Percentiles rank a stretch among this genome's conserved stretches.
Evolutionary conservation across 1,140 invertebrate species (phyloP).

Genomic region (Meloidogyne exigua): DNA sequence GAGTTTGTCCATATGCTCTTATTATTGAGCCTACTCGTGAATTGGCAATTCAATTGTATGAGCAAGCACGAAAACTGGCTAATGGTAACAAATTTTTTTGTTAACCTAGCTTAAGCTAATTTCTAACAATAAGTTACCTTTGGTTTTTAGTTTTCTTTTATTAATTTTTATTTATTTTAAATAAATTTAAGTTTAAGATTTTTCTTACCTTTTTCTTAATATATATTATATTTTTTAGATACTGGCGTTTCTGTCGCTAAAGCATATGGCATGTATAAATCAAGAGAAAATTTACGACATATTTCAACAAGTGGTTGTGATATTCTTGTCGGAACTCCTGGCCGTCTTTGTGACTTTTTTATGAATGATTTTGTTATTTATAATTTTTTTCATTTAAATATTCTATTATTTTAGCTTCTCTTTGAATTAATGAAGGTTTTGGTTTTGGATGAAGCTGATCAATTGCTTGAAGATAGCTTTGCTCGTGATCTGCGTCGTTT

Average conservation of each 20-base stretch:
- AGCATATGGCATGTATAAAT: background rate
- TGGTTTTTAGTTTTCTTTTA: too few relatives aligned
- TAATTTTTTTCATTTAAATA: background rate
- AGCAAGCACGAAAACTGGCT: conserved; percentile 91
- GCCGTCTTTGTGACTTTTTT: conserved; percentile 21
- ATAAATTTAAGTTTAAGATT: too few relatives aligned
- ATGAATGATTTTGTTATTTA: conserved; percentile 8
- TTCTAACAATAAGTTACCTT: too few relatives aligned
- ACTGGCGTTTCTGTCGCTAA: conserved; percentile 19
- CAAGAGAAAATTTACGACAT: conserved; percentile 2
- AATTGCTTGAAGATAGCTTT: conserved; percentile 80
- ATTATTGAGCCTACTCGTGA: conserved; percentile 91
- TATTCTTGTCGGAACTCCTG: conserved; percentile 15
- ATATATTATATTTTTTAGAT: conserved; percentile 13
- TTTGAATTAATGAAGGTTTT: conserved; percentile 76
- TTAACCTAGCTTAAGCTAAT: too few relatives aligned
- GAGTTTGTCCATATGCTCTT: conserved; percentile 87
- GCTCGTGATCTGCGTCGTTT: conserved; percentile 49
- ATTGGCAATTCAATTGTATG: conserved; percentile 91
- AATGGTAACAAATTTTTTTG: conserved; percentile 71
- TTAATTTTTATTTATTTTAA: too few relatives aligned
- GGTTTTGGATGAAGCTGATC: conserved; percentile 90
- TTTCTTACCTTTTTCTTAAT: too few relatives aligned
- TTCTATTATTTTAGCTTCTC: conserved; percentile 47
- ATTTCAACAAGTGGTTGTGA: conserved; percentile 19